Evolutionary conservation across 30 jellyfish, hydroid and myxozoan genomes (phyloP), one percentile per base, ranked within the genome.

Genomic region (Catostylus mosaicus): DNA sequence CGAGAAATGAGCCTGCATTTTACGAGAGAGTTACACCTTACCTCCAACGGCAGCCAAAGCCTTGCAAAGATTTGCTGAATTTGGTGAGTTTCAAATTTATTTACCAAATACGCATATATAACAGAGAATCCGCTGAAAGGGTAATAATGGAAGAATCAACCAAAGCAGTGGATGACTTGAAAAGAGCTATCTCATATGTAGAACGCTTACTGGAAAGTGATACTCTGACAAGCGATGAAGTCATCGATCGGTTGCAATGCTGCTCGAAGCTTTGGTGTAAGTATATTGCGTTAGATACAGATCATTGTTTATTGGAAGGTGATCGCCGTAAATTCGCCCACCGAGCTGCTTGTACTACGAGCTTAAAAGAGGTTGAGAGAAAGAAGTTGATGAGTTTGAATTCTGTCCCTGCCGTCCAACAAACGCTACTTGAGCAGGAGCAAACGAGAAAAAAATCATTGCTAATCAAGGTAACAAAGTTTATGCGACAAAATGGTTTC

Each of bases 341-440:
- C 48, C 32, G 12, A n/a, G 24, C 30, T 26, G 6, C 38, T 22
- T 1, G 24, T 27, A 2, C 30, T 1, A 4, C 50, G 16, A 30
- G 26, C 20, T 30, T 65, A 4, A 31, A 12, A 3, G 22, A 61
- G 18, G 26, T 26, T 22, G 54, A 65, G 50, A 65, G 12, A 6
- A 31, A 65, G 20, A 29, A 7, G 26, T 4, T 37, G 30, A 22
- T 8, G 29, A 30, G 11, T 6, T 26, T 27, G 35, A 31, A 6
- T 5, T 22, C 24, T 30, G 6, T 5, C 2, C 32, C n/a, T 18
- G 32, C 32, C n/a, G 2, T 3, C 4, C 2, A 3, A 5, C 2
- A 3, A 16, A 8, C 63, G 24, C 5, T 5, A 50, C 27, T 10
- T 26, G 77, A 65, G 77, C 77, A 65, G 26, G 77, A 65, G 57